Base-by-base conservation (phyloP, 2,888 invertebrate genomes). In the Brachyptera putata region DNA sequence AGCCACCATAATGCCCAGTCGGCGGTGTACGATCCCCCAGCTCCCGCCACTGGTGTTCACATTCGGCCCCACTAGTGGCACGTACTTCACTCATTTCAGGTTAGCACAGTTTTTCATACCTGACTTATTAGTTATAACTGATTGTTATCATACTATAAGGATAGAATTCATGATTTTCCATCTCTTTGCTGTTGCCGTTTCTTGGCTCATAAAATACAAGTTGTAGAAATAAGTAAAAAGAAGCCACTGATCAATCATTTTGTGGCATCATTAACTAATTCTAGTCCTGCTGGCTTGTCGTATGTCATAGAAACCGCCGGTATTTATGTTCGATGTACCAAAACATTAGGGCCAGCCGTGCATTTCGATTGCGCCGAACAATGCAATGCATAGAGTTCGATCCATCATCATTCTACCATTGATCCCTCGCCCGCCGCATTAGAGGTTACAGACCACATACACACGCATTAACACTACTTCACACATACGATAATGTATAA, bases 201-300 rank as follows among this genome's bases (percentile, higher is more conserved):
- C 41, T 7, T 41, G 16, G 37, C 3, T 14, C 39, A 5, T 14
- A 41, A n/a, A n/a, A n/a, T n/a, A n/a, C 46, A 24, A 24, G 18
- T 21, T 30, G n/a, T 2, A 34, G 18, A 53, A 37, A 30, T 21
- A 36, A 18, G 34, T 30, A 53, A 53, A 53, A 53, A 53, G 36
- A 14, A 16, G 53, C 30, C 53, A 36, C 53, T 30, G 53, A 53
- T 53, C 53, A 53, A 53, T 53, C 53, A 53, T 53, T 53, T 34
- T 21, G 26, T 50, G 49, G 26, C 49, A 50, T 50, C 49, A 50
- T 53, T 53, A 53, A 53, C 53, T 53, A 53, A 53, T 53, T 53
- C 49, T 26, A 26, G 26, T 25, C 53, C 34, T 21, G 36, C 36
- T 36, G 34, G 9, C 34, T 53, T 36, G 53, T 53, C 53, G 34